Conservation (phyloP, 1,140 invertebrate species). For the Apis florea region DNA sequence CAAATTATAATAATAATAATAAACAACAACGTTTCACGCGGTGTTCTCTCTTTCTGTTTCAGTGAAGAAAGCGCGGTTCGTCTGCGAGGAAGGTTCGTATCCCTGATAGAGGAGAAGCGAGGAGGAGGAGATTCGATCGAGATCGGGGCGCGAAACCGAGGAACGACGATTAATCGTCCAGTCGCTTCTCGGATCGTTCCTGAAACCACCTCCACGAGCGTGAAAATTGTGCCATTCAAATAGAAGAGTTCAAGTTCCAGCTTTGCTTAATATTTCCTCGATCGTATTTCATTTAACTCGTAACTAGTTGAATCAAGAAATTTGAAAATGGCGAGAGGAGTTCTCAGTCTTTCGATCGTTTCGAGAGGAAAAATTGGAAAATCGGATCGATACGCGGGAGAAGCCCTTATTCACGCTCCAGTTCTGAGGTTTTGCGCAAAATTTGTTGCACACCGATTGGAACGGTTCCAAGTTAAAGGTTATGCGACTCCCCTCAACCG, state of each 20-base stretch:
- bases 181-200: background rate
- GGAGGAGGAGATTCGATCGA: background rate
- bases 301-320: too few relatives aligned
- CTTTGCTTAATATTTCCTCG: too few relatives aligned
- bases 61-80: slow-evolving; percentile 77
- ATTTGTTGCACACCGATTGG: slow-evolving; percentile 58
- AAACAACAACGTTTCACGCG: background rate
- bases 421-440: slow-evolving; percentile 45
- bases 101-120: background rate
- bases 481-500: slow-evolving; percentile 48
- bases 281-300: too few relatives aligned
- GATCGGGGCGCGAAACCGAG: too few relatives aligned
- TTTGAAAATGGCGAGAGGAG: too few relatives aligned
- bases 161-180: slow-evolving; percentile 7
- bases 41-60: slow-evolving; percentile 70
- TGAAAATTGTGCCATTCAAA: too few relatives aligned
- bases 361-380: slow-evolving; percentile 43
- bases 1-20: background rate
- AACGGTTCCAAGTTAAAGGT: slow-evolving; percentile 53
- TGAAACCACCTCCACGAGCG: background rate
- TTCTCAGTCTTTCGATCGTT: slow-evolving; percentile 33
- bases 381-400: slow-evolving; percentile 32
- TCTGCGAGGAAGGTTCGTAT: slow-evolving; percentile 74
- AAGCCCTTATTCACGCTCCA: slow-evolving; percentile 52
- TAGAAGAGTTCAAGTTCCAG: too few relatives aligned